Evolutionary conservation across 1,140 invertebrate genomes (phyloP).

Genomic region (Rhagoletis zephyria): DNA sequence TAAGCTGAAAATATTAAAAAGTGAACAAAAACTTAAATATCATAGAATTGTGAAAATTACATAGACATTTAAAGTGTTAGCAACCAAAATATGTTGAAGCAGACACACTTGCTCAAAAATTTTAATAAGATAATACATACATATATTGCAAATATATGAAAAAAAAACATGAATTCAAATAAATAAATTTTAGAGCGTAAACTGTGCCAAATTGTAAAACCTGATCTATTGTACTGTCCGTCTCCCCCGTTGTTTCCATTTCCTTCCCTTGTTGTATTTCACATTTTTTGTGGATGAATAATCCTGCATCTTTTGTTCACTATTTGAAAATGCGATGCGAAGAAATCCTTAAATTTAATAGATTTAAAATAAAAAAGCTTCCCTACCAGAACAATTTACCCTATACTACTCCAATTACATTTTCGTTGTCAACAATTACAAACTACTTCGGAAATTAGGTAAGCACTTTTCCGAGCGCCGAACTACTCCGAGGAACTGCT

Average conservation of each 20-base stretch:
- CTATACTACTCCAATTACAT: too few relatives aligned
- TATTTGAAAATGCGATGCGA: too few relatives aligned
- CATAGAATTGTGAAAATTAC: conserved; percentile 61
- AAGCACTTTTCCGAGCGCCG: too few relatives aligned
- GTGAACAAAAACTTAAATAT: conserved; percentile 54
- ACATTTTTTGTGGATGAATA: neutral
- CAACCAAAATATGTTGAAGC: conserved; percentile 55
- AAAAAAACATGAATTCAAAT: conserved; percentile 67
- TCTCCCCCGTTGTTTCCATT: neutral
- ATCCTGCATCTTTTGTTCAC: neutral
- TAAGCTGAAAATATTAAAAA: conserved; percentile 14
- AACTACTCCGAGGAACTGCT: too few relatives aligned
- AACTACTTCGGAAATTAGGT: too few relatives aligned
- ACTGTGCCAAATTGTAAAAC: conserved; percentile 71
- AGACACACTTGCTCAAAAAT: conserved; percentile 11
- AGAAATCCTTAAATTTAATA: too few relatives aligned
- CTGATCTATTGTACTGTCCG: conserved; percentile 26
- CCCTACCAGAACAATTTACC: too few relatives aligned
- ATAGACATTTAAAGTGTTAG: conserved; percentile 66
- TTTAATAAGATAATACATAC: conserved; percentile 64
- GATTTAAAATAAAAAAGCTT: too few relatives aligned
- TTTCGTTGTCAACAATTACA: too few relatives aligned
- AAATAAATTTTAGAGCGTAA: conserved; percentile 53
- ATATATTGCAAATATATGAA: conserved; percentile 60
- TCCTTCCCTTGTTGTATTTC: neutral